A percentile compares a stretch with the other conserved stretches of the same genome.
Conservation (phyloP, 2,797 vertebrate genomes). For the Crenichthys baileyi region DNA sequence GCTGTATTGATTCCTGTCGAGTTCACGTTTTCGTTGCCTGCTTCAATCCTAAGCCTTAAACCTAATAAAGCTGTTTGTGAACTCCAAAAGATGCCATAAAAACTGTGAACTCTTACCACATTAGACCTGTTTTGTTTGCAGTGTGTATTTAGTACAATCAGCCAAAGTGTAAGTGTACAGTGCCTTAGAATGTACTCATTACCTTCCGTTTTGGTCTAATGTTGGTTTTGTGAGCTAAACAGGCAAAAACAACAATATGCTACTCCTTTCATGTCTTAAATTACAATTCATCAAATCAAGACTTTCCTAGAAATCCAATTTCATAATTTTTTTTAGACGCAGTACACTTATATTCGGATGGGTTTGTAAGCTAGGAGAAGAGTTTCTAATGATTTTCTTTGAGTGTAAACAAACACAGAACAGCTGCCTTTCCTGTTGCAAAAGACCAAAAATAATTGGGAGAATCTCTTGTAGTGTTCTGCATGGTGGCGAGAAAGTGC, state of each 20-base stretch:
- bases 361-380: slow-evolving; percentile 23
- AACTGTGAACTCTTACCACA: slow-evolving; percentile 92
- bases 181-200: slow-evolving; percentile 90
- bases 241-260: slow-evolving; percentile 47
- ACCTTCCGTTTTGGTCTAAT: slow-evolving; percentile 42
- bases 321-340: slow-evolving; percentile 30
- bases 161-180: slow-evolving; percentile 98
- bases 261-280: slow-evolving; percentile 47
- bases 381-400: slow-evolving; percentile 36
- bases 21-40: slow-evolving; percentile 72
- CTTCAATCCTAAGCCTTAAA: slow-evolving; percentile 89
- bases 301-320: slow-evolving; percentile 55
- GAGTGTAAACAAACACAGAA: slow-evolving; percentile 56
- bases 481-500: slow-evolving; percentile 97
- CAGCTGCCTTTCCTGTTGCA: slow-evolving; percentile 79
- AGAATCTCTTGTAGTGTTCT: slow-evolving; percentile 86
- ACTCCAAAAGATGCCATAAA: slow-evolving; percentile 91
- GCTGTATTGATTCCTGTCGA: slow-evolving; percentile 38
- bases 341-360: slow-evolving; percentile 27
- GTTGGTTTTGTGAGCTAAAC: slow-evolving; percentile 42
- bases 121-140: slow-evolving; percentile 85
- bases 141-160: slow-evolving; percentile 90
- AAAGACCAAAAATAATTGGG: slow-evolving; percentile 75
- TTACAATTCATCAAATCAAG: slow-evolving; percentile 51
- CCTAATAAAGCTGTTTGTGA: slow-evolving; percentile 81